Conservation (phyloP, 2,113 vertebrate species). For the Colaptes auratus region DNA sequence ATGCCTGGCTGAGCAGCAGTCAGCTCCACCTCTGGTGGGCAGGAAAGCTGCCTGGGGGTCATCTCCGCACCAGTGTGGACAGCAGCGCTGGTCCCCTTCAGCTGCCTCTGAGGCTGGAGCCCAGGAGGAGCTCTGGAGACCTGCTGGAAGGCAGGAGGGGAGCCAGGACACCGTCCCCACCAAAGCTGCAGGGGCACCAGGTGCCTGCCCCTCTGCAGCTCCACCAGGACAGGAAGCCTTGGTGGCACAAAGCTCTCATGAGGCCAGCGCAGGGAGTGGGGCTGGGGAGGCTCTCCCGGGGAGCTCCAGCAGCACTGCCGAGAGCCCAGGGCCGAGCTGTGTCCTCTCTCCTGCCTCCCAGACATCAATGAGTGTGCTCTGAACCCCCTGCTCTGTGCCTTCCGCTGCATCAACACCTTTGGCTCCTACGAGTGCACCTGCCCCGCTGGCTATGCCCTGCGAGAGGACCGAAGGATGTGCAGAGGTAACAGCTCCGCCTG, state of each 20-base stretch:
- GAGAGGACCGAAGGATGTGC: constrained; percentile 92
- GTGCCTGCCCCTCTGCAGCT: neutral
- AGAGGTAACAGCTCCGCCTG: constrained; percentile 78
- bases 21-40: neutral
- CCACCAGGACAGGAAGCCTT: neutral
- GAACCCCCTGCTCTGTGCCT: constrained; percentile 93
- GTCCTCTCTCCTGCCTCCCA: constrained; percentile 28
- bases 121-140: neutral
- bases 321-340: neutral
- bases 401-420: constrained; percentile 93
- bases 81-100: fast-evolving
- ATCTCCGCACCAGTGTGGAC: neutral
- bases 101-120: neutral
- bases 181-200: neutral
- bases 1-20: neutral
- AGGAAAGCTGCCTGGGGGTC: neutral
- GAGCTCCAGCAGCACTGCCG: fast-evolving
- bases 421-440: constrained; percentile 94
- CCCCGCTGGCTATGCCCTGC: constrained; percentile 87
- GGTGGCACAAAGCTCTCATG: neutral
- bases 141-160: neutral
- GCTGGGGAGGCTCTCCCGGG: neutral
- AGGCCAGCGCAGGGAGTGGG: fast-evolving
- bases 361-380: constrained; percentile 91
- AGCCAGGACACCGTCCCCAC: neutral